Evolutionary conservation across 1,140 invertebrate genomes (phyloP).

Genomic region (Anastrepha obliqua): DNA sequence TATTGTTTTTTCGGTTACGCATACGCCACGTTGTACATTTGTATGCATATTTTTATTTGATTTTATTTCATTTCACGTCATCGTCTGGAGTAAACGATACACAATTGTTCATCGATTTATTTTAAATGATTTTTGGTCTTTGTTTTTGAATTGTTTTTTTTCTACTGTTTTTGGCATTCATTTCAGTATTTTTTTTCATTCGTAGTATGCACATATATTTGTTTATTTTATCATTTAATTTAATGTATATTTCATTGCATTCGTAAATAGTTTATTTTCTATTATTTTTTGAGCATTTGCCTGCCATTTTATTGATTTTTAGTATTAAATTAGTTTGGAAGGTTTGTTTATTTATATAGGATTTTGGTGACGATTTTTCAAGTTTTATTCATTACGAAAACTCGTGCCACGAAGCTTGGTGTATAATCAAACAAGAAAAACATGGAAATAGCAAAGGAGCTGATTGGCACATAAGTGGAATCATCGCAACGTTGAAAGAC

Average conservation of each 20-base stretch:
- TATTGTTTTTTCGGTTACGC: slow-evolving; percentile 58
- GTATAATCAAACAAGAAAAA: no score
- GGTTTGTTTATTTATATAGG: no score
- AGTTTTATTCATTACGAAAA: no score
- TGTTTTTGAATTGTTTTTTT: neutral
- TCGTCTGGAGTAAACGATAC: neutral
- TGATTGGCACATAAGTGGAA: no score
- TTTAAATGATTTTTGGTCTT: neutral
- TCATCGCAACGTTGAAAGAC: no score
- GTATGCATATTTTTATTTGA: neutral
- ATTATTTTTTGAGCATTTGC: neutral
- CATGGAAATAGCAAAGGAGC: no score
- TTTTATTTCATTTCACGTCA: neutral
- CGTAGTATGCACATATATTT: neutral
- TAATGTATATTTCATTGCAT: neutral
- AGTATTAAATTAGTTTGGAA: no score
- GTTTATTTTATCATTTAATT: neutral
- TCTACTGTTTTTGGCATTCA: neutral
- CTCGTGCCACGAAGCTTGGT: no score
- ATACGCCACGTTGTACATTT: slow-evolving; percentile 63
- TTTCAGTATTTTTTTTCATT: neutral
- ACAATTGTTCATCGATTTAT: slow-evolving; percentile 11
- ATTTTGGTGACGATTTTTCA: no score
- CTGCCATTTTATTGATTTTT: neutral
- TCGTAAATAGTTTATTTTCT: neutral